A percentile compares a stretch with the other conserved stretches of the same genome.
These are phyloP conservation scores for Cacoxenus indagator DNA, from an alignment of 2,888 invertebrate genomes.

Conservation along the genomic window DNA sequence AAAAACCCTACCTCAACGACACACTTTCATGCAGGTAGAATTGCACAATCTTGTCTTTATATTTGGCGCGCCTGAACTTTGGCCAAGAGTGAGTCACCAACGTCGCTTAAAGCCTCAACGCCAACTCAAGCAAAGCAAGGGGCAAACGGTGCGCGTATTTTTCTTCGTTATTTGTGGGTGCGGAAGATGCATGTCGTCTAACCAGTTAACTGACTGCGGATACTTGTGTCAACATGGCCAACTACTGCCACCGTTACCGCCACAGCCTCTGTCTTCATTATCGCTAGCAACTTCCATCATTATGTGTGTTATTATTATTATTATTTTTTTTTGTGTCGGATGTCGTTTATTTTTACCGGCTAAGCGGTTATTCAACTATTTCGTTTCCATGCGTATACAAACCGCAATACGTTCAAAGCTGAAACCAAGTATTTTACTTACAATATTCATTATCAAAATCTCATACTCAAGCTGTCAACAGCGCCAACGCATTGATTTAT, in stretches of 20 bases:
- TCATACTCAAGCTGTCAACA: slow-evolving; percentile 1
- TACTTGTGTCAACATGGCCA: slow-evolving; percentile 8
- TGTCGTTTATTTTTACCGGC: slow-evolving; percentile 20
- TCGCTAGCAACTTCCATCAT: background rate
- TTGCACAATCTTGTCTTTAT: slow-evolving; percentile 46
- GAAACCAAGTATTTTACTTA: slow-evolving; percentile 1
- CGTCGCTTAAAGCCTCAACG: no score
- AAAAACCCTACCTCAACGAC: slow-evolving; percentile 13
- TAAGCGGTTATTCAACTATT: slow-evolving; percentile 26
- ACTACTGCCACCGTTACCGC: background rate
- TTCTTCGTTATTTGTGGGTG: slow-evolving; percentile 23
- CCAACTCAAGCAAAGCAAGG: background rate
- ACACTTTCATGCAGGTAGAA: slow-evolving; percentile 29
- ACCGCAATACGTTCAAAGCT: background rate
- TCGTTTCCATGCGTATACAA: background rate
- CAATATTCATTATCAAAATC: slow-evolving; percentile 10
- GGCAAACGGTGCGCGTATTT: background rate
- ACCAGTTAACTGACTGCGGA: slow-evolving; percentile 15
- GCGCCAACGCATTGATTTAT: slow-evolving; percentile 16
- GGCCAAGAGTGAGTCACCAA: slow-evolving; percentile 31
- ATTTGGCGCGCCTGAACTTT: slow-evolving; percentile 32
- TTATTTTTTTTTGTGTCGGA: slow-evolving; percentile 3
- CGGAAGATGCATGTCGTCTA: slow-evolving; percentile 26
- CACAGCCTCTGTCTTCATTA: background rate
- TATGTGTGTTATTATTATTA: slow-evolving; percentile 21